These are phyloP conservation scores for Pocillopora grandis DNA, from an alignment of 92 coral and sea anemone genomes.

Conservation along the genomic window DNA sequence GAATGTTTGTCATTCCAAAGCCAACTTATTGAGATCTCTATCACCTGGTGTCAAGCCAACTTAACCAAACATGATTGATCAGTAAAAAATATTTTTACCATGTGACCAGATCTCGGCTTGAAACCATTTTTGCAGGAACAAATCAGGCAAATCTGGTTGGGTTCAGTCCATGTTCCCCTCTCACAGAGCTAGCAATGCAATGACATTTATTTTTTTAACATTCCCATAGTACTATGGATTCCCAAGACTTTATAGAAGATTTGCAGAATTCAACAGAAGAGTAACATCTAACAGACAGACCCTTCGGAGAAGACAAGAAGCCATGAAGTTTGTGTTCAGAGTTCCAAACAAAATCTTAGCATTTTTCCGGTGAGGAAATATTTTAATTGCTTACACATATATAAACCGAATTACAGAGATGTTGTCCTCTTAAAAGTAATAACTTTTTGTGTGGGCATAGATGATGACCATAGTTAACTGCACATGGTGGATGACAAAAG, in stretches of 20 bases:
- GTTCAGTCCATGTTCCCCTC: too few species aligned
- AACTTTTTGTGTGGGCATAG: too few species aligned
- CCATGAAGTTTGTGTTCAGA: slow-evolving; percentile 83
- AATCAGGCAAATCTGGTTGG: too few species aligned
- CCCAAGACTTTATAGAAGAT: slow-evolving; percentile 94
- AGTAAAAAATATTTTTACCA: too few species aligned
- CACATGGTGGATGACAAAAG: too few species aligned
- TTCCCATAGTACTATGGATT: slow-evolving; percentile 89
- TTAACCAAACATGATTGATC: too few species aligned
- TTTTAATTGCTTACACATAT: neutral
- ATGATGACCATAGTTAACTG: too few species aligned
- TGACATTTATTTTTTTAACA: neutral
- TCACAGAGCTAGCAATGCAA: neutral
- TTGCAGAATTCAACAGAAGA: slow-evolving; percentile 93
- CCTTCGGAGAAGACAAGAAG: slow-evolving; percentile 83
- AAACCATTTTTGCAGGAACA: too few species aligned
- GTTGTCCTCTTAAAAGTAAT: neutral
- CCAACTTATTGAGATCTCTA: too few species aligned
- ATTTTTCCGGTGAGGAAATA: slow-evolving; percentile 68
- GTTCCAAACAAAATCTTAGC: slow-evolving; percentile 82
- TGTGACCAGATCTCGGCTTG: too few species aligned
- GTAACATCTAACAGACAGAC: slow-evolving; percentile 82
- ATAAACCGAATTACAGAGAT: neutral
- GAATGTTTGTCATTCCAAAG: too few species aligned
- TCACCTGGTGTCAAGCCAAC: too few species aligned